These are phyloP conservation scores for Luperina nickerlii DNA, from an alignment of 2,888 invertebrate genomes.

Conservation along the genomic window DNA sequence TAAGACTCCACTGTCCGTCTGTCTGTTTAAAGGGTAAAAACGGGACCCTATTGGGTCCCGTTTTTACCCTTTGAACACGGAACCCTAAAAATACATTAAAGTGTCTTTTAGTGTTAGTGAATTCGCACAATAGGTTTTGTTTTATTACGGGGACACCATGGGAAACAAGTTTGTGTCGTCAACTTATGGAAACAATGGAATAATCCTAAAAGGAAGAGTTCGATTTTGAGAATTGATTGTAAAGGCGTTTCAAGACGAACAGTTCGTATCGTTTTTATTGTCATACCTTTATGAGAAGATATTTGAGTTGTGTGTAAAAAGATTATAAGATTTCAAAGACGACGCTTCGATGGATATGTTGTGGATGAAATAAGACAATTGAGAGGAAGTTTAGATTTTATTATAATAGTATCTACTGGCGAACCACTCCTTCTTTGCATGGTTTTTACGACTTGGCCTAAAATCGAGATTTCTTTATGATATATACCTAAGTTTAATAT, in stretches of 20 bases:
- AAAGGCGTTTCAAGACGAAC: slow-evolving; percentile 3
- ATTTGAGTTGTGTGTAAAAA: background rate
- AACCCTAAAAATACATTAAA: background rate
- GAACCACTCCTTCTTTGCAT: too few relatives aligned
- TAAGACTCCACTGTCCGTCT: too few relatives aligned
- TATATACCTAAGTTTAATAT: too few relatives aligned
- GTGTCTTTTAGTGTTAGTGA: background rate
- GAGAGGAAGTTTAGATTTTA: background rate
- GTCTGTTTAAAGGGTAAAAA: too few relatives aligned
- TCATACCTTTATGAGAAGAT: background rate
- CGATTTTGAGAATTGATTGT: slow-evolving; percentile 13
- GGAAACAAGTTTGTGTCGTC: background rate
- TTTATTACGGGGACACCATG: too few relatives aligned
- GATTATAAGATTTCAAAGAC: background rate
- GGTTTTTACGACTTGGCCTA: too few relatives aligned
- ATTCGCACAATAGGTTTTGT: background rate
- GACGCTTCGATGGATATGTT: background rate
- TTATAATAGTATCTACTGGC: background rate
- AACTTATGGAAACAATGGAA: slow-evolving; percentile 7
- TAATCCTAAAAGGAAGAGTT: background rate
- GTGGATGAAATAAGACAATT: background rate
- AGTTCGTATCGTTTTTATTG: slow-evolving; percentile 14
- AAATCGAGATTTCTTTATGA: too few relatives aligned
- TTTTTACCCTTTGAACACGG: too few relatives aligned
- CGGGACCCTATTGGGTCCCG: too few relatives aligned